These are phyloP conservation scores for Saxidomus purpurata DNA, from an alignment of 1,140 invertebrate genomes.

Conservation along the genomic window DNA sequence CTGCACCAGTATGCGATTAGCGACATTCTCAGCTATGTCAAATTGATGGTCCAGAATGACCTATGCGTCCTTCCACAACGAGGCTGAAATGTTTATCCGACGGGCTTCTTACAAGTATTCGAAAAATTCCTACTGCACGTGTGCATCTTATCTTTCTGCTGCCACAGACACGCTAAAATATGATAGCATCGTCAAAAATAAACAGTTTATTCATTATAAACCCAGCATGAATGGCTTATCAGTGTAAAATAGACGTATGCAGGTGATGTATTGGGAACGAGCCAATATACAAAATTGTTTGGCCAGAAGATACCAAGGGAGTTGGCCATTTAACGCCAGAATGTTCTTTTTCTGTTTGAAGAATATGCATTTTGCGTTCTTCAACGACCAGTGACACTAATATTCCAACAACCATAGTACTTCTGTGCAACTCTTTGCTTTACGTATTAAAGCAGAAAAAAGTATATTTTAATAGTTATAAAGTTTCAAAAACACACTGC, in stretches of 20 bases:
- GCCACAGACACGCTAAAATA: slow-evolving; percentile 22
- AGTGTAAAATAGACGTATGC: slow-evolving; percentile 19
- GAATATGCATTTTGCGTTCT: no score
- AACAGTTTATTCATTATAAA: slow-evolving; percentile 58
- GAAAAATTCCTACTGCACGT: slow-evolving; percentile 20
- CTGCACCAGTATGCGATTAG: no score
- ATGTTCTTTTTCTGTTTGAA: no score
- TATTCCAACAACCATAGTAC: no score
- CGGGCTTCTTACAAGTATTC: neutral
- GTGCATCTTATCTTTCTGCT: slow-evolving; percentile 32
- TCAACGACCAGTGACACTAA: no score
- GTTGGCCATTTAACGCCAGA: neutral
- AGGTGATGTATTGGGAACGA: slow-evolving; percentile 10
- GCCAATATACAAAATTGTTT: neutral
- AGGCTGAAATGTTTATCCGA: neutral
- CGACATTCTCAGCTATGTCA: no score
- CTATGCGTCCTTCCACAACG: neutral
- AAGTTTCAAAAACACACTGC: no score
- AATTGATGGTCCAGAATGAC: neutral
- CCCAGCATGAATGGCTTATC: slow-evolving; percentile 24
- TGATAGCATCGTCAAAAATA: slow-evolving; percentile 59
- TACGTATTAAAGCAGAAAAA: no score
- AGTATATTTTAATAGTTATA: no score
- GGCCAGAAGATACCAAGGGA: neutral
- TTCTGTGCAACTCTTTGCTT: no score